A percentile compares a stretch with the other conserved stretches of the same genome.
These are phyloP conservation scores for Ophonus ardosiacus DNA, from an alignment of 2,888 invertebrate species.

Conservation along the genomic window DNA sequence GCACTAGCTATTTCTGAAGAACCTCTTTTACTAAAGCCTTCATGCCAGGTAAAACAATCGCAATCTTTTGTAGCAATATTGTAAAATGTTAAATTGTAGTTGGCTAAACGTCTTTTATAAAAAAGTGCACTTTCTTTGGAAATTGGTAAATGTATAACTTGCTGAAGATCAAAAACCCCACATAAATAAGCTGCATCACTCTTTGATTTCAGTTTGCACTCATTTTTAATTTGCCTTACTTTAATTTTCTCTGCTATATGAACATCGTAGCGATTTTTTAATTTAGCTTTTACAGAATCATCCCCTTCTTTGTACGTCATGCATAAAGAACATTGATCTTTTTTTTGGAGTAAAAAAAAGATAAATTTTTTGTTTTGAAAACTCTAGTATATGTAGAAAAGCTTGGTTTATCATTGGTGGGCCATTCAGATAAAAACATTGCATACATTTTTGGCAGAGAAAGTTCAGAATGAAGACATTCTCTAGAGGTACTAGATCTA, in stretches of 20 bases:
- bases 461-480: background rate
- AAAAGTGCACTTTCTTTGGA: slow-evolving; percentile 65
- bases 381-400: slow-evolving; percentile 35
- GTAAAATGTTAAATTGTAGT: slow-evolving; percentile 62
- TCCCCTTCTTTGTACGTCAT: slow-evolving; percentile 64
- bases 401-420: background rate
- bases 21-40: slow-evolving; percentile 63
- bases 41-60: slow-evolving; percentile 64
- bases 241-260: slow-evolving; percentile 45
- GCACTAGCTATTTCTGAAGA: slow-evolving; percentile 62
- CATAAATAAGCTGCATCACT: slow-evolving; percentile 27
- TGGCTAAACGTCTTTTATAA: slow-evolving; percentile 64
- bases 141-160: slow-evolving; percentile 52
- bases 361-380: slow-evolving; percentile 53
- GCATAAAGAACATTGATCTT: slow-evolving; percentile 59
- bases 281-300: slow-evolving; percentile 61
- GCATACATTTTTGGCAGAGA: background rate
- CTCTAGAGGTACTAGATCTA: slow-evolving; percentile 1
- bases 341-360: slow-evolving; percentile 41
- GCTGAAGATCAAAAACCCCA: slow-evolving; percentile 61
- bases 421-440: background rate
- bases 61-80: slow-evolving; percentile 58
- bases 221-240: slow-evolving; percentile 49
- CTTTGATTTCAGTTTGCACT: slow-evolving; percentile 14
- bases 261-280: slow-evolving; percentile 17